Percentiles rank a stretch among this genome's conserved stretches.
phyloP scores from a whole-genome alignment of 2,888 invertebrate species.

The Mycalesis mineus region DNA sequence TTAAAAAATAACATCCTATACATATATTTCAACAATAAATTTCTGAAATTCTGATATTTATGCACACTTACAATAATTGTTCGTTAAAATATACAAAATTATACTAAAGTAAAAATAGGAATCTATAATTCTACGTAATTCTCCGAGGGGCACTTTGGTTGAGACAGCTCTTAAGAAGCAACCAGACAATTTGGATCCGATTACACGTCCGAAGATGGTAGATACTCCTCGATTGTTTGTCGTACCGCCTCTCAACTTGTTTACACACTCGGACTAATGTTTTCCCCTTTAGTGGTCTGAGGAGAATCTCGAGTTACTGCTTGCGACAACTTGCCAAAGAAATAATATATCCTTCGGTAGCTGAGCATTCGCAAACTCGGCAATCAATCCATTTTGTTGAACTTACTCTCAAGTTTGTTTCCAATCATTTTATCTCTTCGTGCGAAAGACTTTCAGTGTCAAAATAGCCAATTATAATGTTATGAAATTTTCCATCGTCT shows the following conservation, averaged over 20 bases:
- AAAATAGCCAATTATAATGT: neutral
- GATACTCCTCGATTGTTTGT: slow-evolving; percentile 59
- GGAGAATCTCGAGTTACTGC: slow-evolving; percentile 52
- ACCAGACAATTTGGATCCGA: slow-evolving; percentile 60
- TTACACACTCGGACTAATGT: slow-evolving; percentile 54
- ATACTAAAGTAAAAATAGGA: slow-evolving; percentile 7
- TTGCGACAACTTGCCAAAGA: slow-evolving; percentile 36
- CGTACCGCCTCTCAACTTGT: slow-evolving; percentile 49
- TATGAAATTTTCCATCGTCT: too few species aligned
- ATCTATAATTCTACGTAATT: slow-evolving; percentile 41
- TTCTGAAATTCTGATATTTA: too few species aligned
- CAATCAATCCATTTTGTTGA: slow-evolving; percentile 20
- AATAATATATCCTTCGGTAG: slow-evolving; percentile 27
- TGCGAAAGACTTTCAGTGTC: neutral
- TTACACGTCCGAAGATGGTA: slow-evolving; percentile 54
- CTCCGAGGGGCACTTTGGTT: slow-evolving; percentile 47
- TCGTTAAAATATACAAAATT: too few species aligned
- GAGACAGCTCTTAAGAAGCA: slow-evolving; percentile 47
- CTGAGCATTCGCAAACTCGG: slow-evolving; percentile 20
- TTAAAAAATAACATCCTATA: too few species aligned
- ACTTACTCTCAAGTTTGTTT: slow-evolving; percentile 11
- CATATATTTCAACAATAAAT: too few species aligned
- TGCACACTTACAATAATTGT: too few species aligned
- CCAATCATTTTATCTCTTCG: neutral
- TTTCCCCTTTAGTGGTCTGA: slow-evolving; percentile 48